Conservation (phyloP, 2,888 invertebrate species). For the Cephus runcator region DNA sequence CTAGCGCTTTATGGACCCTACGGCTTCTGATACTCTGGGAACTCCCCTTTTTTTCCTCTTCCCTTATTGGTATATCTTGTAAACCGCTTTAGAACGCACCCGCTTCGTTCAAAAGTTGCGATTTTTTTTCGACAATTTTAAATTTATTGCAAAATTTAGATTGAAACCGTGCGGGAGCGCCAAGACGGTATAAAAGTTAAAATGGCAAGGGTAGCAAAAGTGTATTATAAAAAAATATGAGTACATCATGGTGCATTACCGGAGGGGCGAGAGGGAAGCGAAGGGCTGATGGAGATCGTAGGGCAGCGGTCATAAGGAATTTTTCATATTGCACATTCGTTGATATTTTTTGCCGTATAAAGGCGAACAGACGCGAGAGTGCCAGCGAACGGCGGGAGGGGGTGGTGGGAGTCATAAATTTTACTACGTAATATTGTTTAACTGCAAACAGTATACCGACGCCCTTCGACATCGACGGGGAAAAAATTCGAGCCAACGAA, state of each 20-base stretch:
- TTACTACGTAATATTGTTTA: constrained; percentile 64
- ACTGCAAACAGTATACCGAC: constrained; percentile 60
- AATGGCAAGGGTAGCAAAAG: background rate
- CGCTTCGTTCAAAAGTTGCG: background rate
- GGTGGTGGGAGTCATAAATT: constrained; percentile 52
- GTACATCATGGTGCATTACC: background rate
- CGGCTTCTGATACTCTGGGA: background rate
- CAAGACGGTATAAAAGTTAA: background rate
- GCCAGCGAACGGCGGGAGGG: constrained; percentile 12
- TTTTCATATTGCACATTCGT: constrained; percentile 58
- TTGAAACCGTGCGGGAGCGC: background rate
- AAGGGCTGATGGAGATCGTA: background rate
- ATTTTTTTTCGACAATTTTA: background rate
- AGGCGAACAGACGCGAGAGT: background rate
- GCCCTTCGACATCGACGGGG: constrained; percentile 36
- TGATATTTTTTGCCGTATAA: constrained; percentile 44
- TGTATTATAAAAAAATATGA: background rate
- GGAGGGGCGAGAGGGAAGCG: background rate
- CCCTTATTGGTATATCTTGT: background rate
- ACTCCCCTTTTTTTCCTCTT: background rate
- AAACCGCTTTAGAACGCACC: background rate
- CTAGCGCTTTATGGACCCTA: constrained; percentile 49
- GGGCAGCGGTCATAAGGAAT: constrained; percentile 55
- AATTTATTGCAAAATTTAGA: background rate
- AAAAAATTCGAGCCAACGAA: constrained; percentile 37